These are phyloP conservation scores for Pseudobourletiella spinata DNA, from an alignment of 1,140 invertebrate genomes.

Conservation along the genomic window DNA sequence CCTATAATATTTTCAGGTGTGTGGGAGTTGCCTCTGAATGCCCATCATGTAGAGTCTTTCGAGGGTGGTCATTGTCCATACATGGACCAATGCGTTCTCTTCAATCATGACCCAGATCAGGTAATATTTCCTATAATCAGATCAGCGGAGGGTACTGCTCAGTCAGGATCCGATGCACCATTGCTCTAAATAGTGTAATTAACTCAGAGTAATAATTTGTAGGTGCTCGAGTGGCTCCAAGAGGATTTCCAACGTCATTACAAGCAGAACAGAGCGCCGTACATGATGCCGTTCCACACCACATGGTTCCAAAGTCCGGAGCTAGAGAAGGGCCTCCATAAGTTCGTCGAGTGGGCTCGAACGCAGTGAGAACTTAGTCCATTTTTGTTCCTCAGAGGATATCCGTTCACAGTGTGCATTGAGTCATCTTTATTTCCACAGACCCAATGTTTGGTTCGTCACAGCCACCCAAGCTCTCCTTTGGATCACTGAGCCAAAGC, in stretches of 20 bases:
- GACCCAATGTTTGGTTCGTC: slow-evolving; percentile 68
- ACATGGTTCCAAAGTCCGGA: slow-evolving; percentile 90
- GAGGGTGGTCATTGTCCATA: slow-evolving; percentile 88
- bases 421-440: slow-evolving; percentile 29
- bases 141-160: no score
- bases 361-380: slow-evolving; percentile 58
- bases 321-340: slow-evolving; percentile 66
- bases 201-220: no score
- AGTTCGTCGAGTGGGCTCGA: slow-evolving; percentile 74
- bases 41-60: slow-evolving; percentile 76
- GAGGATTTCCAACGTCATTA: slow-evolving; percentile 83
- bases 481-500: slow-evolving; percentile 80
- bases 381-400: no score
- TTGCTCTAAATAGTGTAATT: no score
- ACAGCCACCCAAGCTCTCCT: slow-evolving; percentile 80
- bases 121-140: no score
- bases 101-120: slow-evolving; percentile 75
- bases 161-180: no score
- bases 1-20: slow-evolving; percentile 51
- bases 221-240: slow-evolving; percentile 74
- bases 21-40: slow-evolving; percentile 90
- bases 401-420: no score
- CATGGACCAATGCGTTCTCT: slow-evolving; percentile 84
- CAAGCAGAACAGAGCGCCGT: slow-evolving; percentile 76
- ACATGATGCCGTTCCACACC: slow-evolving; percentile 89